phyloP scores from a whole-genome alignment of 2,113 vertebrate genomes.

The Corydoras maculifer region DNA sequence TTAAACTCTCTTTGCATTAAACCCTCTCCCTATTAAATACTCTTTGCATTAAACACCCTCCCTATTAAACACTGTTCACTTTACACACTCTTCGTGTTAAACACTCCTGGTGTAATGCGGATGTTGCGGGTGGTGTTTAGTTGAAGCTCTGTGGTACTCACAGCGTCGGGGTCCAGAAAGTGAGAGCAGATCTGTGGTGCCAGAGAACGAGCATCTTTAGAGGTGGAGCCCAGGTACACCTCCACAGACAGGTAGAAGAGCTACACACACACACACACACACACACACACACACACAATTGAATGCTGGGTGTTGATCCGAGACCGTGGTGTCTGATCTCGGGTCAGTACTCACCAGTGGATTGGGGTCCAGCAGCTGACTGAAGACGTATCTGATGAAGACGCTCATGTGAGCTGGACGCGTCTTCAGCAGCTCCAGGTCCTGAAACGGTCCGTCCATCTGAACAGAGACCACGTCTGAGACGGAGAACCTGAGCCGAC shows the following conservation, averaged over 20 bases:
- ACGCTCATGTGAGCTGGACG: constrained; percentile 82
- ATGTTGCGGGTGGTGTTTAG: not conserved
- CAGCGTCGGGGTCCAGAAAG: constrained; percentile 81
- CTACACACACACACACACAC: constrained; percentile 31
- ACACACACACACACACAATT: not conserved
- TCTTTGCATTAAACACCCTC: too few relatives aligned
- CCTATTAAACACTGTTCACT: too few relatives aligned
- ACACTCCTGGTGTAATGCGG: too few relatives aligned
- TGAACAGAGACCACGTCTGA: constrained; percentile 40
- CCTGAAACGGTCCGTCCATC: constrained; percentile 84
- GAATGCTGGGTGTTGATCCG: too few relatives aligned
- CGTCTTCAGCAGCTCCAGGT: constrained; percentile 76
- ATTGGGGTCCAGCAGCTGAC: constrained; percentile 82
- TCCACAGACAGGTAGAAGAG: constrained; percentile 86
- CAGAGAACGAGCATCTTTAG: constrained; percentile 76
- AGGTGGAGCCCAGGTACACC: constrained; percentile 73
- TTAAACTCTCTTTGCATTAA: too few relatives aligned
- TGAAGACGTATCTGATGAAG: constrained; percentile 88
- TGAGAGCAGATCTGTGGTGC: constrained; percentile 82
- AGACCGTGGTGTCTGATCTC: too few relatives aligned
- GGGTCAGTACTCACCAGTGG: constrained; percentile 70
- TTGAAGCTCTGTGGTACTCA: constrained; percentile 52
- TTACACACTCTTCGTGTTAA: too few relatives aligned
- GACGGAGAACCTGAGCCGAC: too few relatives aligned
- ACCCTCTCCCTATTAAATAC: too few relatives aligned